Conservation (phyloP, 2,888 invertebrate species). For the Chirona hameri region DNA sequence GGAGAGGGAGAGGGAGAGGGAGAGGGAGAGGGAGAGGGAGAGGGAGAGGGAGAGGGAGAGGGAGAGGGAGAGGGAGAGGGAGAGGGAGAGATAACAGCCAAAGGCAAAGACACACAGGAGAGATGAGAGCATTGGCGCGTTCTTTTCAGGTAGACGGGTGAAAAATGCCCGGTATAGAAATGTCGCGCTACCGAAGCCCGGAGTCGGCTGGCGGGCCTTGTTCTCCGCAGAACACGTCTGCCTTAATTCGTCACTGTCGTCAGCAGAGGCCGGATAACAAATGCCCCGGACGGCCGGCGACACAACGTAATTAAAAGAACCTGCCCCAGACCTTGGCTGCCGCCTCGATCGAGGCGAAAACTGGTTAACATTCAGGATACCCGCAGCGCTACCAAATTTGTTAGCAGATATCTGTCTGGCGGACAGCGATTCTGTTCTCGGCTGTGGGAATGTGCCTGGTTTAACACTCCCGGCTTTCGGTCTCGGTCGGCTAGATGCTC, state of each 20-base stretch:
- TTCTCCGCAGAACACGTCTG: not conserved
- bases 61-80: not conserved
- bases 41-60: not conserved
- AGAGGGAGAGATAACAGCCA: not conserved
- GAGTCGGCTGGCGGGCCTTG: not conserved
- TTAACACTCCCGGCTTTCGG: too few relatives aligned
- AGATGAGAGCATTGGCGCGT: not conserved
- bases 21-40: not conserved
- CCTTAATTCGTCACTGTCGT: not conserved
- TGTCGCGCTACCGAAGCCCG: not conserved
- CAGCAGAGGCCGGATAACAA: not conserved
- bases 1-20: not conserved
- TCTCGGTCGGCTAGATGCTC: too few relatives aligned
- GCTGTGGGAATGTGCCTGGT: too few relatives aligned
- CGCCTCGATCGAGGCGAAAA: not conserved
- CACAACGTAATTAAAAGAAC: not conserved
- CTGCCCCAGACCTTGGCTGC: not conserved
- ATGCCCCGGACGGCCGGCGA: not conserved
- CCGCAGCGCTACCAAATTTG: not conserved
- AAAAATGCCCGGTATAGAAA: not conserved
- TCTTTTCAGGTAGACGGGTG: not conserved
- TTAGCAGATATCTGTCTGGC: not conserved
- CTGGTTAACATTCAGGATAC: not conserved
- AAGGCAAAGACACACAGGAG: not conserved
- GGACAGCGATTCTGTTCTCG: too few relatives aligned